Base-by-base conservation (phyloP, 2,888 invertebrate species). In the Rotaria sp. region DNA sequence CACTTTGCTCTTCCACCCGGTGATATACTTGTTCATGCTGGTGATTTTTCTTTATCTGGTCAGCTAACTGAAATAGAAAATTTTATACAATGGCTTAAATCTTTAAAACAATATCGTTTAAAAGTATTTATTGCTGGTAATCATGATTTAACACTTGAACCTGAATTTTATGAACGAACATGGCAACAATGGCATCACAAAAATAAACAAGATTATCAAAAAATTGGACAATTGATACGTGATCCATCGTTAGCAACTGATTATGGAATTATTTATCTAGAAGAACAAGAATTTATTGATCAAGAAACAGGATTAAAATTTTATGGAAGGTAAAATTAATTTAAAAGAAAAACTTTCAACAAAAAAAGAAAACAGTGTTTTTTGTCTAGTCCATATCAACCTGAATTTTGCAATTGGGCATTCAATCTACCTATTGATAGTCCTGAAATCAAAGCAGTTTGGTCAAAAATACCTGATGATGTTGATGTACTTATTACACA, bases 401-500 rank as follows among this genome's bases (percentile, higher is more conserved):
- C 84, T 26, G 35, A 52, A 84, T 55, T 52, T 30, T 45, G n/a
- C 35, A n/a, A 45, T 80, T 80, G 80, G 80, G 80, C 80, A 45
- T 80, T 80, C 45, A 80, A 80, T 80, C 26, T 80, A 45, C 80
- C 80, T 45, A 13, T 4, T 26, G n/a, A 80, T 80, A 45, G 86
- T 35, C n/a, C 85, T 26, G 10, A 75, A n/a, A 24, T 86, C 18
- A 26, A 55, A 48, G 55, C 55, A 21, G 57, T 95, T 90, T 96
- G 95, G 95, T 92, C 94, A 89, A 91, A 92, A 88, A 95, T 96
- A 88, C 95, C 95, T 1, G 91, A 92, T 0, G 93, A 93, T 88
- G 93, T 94, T 11, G 95, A 96, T 91, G 93, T 96, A 86, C 92
- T 96, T 26, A 92, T 95, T 80, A 95, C 95, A 0, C 95, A 96